These are phyloP conservation scores for Intellagama lesueurii DNA, from an alignment of 2,797 vertebrate genomes.

Conservation along the genomic window DNA sequence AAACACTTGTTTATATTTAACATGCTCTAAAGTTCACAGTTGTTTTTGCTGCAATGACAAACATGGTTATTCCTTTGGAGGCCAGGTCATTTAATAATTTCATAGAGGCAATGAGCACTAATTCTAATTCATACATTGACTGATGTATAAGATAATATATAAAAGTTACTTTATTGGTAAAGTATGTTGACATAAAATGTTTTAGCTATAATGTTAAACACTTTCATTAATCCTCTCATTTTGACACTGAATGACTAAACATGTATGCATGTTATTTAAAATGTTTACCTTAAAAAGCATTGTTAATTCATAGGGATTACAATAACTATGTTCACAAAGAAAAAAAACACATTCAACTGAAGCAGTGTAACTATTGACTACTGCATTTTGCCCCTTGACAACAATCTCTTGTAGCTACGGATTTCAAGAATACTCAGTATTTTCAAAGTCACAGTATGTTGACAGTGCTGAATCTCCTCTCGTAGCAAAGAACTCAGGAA, in stretches of 20 bases:
- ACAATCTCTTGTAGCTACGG: not conserved
- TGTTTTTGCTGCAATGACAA: not conserved
- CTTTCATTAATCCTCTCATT: not conserved
- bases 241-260: not conserved
- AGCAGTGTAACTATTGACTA: too few relatives aligned
- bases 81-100: not conserved
- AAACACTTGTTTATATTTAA: not conserved
- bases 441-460: not conserved
- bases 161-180: not conserved
- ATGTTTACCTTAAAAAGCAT: not conserved
- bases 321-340: not conserved
- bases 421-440: not conserved
- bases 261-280: not conserved
- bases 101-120: not conserved
- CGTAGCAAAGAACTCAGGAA: conserved; percentile 3
- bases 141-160: not conserved
- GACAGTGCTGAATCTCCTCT: not conserved
- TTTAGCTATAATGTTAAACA: not conserved
- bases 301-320: not conserved
- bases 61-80: not conserved
- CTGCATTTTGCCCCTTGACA: not conserved
- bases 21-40: not conserved
- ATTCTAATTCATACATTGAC: not conserved
- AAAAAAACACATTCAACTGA: not conserved
- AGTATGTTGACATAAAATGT: not conserved